Evolutionary conservation across 2,888 invertebrate species (phyloP).

Genomic region (Pachycephus smyrnensis): DNA sequence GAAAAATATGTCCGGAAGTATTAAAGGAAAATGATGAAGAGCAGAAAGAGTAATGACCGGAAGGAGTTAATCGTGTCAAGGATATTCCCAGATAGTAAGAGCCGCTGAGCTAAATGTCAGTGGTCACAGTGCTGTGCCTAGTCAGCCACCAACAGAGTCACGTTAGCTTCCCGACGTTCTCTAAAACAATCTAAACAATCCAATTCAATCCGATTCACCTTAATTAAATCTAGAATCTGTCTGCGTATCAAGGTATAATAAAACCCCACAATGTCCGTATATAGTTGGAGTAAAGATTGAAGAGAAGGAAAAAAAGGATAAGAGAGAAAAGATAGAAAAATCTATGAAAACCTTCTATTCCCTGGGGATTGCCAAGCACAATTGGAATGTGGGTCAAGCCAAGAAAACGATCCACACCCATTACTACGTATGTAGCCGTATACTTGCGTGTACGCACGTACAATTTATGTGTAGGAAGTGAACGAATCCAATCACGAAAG

Average conservation of each 20-base stretch:
- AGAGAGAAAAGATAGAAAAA: background rate
- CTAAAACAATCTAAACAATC: background rate
- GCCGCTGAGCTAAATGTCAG: background rate
- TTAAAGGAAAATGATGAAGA: background rate
- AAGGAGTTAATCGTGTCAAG: background rate
- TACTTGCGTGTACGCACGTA: background rate
- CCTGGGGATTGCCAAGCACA: background rate
- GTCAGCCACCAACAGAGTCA: background rate
- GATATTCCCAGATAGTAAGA: background rate
- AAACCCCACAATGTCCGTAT: background rate
- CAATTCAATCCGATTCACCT: background rate
- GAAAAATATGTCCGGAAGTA: background rate
- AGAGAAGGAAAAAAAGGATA: background rate
- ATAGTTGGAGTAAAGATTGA: no score
- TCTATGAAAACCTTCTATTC: background rate
- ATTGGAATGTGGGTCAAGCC: background rate
- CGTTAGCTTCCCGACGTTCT: background rate
- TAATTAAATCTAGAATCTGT: background rate
- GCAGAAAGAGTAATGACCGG: background rate
- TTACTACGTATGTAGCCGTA: background rate
- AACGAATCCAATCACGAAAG: background rate
- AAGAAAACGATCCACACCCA: background rate
- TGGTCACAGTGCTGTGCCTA: background rate
- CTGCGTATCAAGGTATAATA: background rate
- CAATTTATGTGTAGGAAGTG: background rate